These are phyloP conservation scores for Trinectes maculatus DNA, from an alignment of 2,113 vertebrate species.

Conservation along the genomic window DNA sequence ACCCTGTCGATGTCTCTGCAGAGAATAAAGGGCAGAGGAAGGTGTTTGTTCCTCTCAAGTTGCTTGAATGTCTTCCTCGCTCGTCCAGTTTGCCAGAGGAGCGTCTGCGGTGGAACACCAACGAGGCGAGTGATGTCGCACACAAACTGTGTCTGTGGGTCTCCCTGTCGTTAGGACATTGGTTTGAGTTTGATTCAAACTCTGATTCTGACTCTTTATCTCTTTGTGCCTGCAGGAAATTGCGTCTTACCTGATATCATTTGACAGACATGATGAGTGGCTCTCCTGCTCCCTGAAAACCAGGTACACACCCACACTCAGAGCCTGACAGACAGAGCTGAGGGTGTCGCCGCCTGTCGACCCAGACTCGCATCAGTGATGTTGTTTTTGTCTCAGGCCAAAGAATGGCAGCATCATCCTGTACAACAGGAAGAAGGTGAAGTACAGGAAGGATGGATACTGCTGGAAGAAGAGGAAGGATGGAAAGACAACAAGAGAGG, in stretches of 20 bases:
- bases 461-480: constrained; percentile 94
- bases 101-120: constrained; percentile 91
- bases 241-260: constrained; percentile 90
- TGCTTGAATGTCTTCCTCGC: constrained; percentile 89
- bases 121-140: constrained; percentile 74
- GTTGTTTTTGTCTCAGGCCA: constrained; percentile 76
- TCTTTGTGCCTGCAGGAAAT: constrained; percentile 83
- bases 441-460: constrained; percentile 92
- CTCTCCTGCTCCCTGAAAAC: constrained; percentile 87
- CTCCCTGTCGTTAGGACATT: too few species aligned
- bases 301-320: constrained; percentile 76
- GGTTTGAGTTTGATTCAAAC: too few species aligned
- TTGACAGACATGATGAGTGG: constrained; percentile 92
- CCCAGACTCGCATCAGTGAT: background rate
- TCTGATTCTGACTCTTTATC: background rate
- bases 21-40: constrained; percentile 87
- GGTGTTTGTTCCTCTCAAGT: constrained; percentile 90
- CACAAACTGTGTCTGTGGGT: background rate
- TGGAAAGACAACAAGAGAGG: constrained; percentile 91
- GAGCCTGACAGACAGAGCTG: background rate
- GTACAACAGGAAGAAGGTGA: constrained; percentile 93
- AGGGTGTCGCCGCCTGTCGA: background rate
- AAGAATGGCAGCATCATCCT: constrained; percentile 91
- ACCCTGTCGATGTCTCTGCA: constrained; percentile 17
- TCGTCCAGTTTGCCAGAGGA: constrained; percentile 85